Evolutionary conservation across 2,113 vertebrate species (phyloP), one percentile per base, ranked within the genome.

Genomic region (Aptenodytes forsteri): DNA sequence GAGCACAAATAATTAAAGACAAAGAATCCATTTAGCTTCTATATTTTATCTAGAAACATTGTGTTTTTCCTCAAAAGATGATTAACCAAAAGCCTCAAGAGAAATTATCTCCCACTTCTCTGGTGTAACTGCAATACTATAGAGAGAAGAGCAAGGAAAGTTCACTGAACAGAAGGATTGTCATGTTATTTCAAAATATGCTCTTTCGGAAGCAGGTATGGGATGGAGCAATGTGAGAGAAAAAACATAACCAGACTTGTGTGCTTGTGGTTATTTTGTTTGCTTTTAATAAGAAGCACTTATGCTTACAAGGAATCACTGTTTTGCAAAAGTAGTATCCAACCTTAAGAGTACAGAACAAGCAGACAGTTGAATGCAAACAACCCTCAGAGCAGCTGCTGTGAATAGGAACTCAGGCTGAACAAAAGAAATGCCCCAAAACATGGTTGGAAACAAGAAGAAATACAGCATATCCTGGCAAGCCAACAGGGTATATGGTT

Each of bases 361-460:
- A 98, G 93, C 95, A 97, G 95, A 96, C 65, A 94, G 93, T 78
- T 93, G 80, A 71, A 96, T 65, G 76, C 85, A 91, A 96, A 83
- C 47, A 83, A 94, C 83, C 88, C 78, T 95, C 87, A 93, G 93
- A 97, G 87, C 95, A 96, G 92, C 82, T 93, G 95, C 95, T 96
- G 67, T 73, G 70, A 75, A 89, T n/a, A 77, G 96, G 90, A 97
- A 89, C 80, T 90, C 92, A 91, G 90, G 16, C 91, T 93, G 75
- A 92, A 81, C 40, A 47, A 61, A 85, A 62, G 6, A 19, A 76
- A 69, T 66, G 72, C 92, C 94, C 95, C 42, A 95, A 98, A 93
- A 34, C 47, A 90, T 78, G 79, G 87, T 3, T 89, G 64, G 88
- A 92, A 87, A 89, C 66, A 66, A 90, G 50, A 96, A 95, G 87